A percentile compares a stretch with the other conserved stretches of the same genome.
phyloP scores from a whole-genome alignment of 2,888 invertebrate species.

The Rhopalosiphum nymphaeae region DNA sequence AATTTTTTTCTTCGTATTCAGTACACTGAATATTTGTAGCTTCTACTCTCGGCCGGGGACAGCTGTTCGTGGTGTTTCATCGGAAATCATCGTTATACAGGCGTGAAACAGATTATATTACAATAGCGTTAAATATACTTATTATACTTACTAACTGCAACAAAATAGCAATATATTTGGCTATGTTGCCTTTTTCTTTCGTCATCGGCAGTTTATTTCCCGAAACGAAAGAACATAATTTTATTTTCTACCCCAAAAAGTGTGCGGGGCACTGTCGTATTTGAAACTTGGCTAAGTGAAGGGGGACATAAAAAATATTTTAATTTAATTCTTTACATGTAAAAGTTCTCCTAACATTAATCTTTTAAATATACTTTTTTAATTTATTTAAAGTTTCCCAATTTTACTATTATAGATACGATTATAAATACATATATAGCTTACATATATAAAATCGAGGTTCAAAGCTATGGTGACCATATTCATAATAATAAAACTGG shows the following conservation, averaged over 20 bases:
- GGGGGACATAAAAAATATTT: background rate
- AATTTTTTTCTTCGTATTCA: conserved; percentile 20
- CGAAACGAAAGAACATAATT: background rate
- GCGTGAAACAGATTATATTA: background rate
- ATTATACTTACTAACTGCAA: background rate
- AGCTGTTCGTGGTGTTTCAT: background rate
- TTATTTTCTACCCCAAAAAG: background rate
- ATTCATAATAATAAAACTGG: background rate
- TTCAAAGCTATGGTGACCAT: background rate
- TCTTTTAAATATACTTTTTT: background rate
- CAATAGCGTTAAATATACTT: background rate
- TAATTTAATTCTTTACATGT: background rate
- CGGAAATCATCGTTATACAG: background rate
- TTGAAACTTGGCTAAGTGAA: background rate
- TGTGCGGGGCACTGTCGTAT: background rate
- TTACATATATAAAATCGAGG: background rate
- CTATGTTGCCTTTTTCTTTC: background rate
- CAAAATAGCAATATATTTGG: background rate
- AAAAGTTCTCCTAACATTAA: background rate
- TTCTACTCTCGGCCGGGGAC: background rate
- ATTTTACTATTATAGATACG: background rate
- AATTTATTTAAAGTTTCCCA: background rate
- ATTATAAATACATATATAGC: background rate
- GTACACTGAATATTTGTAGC: background rate
- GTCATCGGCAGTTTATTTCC: background rate